Conservation (phyloP, 2,113 vertebrate genomes). For the Cacatua alba region DNA sequence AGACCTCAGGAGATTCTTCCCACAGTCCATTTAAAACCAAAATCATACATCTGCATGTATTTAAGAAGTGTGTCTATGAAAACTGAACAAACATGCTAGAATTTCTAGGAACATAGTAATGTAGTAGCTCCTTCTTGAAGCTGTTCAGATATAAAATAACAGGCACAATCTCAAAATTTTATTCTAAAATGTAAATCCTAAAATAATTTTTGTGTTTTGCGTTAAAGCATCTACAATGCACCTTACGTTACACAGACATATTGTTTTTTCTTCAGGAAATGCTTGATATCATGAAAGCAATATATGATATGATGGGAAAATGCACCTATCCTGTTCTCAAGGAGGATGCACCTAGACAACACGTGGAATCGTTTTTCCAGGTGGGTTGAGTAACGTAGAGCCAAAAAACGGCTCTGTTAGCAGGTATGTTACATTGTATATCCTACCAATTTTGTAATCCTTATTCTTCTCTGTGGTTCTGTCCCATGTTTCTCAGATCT, state of each 20-base stretch:
- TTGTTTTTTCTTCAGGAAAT: constrained; percentile 84
- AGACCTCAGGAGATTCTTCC: neutral
- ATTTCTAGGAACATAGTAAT: neutral
- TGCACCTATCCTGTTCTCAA: constrained; percentile 94
- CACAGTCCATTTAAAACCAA: neutral
- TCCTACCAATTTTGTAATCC: neutral
- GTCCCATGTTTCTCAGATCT: neutral
- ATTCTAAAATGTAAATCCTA: neutral
- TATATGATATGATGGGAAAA: constrained; percentile 99
- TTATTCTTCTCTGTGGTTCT: neutral
- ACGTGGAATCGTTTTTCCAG: constrained; percentile 97
- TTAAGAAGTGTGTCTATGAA: neutral
- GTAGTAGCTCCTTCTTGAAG: neutral
- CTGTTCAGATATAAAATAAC: neutral
- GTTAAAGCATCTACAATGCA: neutral
- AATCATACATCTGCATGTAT: neutral
- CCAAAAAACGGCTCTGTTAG: neutral
- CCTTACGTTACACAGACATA: neutral
- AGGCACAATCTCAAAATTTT: neutral
- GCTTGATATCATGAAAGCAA: constrained; percentile 99
- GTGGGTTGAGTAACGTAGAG: constrained; percentile 30
- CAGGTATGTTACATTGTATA: neutral
- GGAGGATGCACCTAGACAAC: constrained; percentile 94
- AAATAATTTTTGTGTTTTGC: neutral
- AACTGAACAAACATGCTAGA: neutral